These are phyloP conservation scores for Ophonus ardosiacus DNA, from an alignment of 2,888 invertebrate species.

Conservation along the genomic window DNA sequence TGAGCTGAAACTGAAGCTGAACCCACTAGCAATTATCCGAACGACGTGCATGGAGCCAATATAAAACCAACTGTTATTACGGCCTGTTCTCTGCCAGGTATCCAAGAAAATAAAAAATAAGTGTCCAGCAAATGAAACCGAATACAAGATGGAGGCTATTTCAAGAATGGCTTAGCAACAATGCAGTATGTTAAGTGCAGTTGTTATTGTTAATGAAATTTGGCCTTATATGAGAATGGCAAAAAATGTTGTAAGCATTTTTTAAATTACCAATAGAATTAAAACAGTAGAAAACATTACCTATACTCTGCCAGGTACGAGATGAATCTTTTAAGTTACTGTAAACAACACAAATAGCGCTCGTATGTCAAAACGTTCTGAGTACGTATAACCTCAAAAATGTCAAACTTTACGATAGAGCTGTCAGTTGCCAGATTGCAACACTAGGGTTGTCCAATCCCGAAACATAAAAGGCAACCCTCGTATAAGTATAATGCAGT, in stretches of 20 bases:
- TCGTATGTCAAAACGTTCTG: no score
- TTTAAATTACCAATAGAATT: background rate
- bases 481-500: no score
- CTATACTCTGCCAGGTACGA: no score
- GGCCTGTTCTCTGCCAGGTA: conserved; percentile 9
- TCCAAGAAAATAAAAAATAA: background rate
- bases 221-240: background rate
- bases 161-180: background rate
- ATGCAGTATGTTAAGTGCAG: background rate
- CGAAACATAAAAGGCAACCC: no score
- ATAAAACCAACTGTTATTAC: conserved; percentile 46
- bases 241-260: background rate
- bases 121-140: background rate
- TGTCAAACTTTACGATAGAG: no score
- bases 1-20: background rate
- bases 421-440: no score
- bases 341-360: no score
- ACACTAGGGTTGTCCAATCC: no score
- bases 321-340: no score
- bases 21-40: conserved; percentile 25
- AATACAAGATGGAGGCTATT: background rate
- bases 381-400: no score
- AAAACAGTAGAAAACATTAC: no score
- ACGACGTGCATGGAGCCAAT: conserved; percentile 10
- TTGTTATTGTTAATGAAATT: background rate